These are phyloP conservation scores for Sebastes hopkinsi DNA, from an alignment of 2,797 vertebrate genomes.

Conservation along the genomic window DNA sequence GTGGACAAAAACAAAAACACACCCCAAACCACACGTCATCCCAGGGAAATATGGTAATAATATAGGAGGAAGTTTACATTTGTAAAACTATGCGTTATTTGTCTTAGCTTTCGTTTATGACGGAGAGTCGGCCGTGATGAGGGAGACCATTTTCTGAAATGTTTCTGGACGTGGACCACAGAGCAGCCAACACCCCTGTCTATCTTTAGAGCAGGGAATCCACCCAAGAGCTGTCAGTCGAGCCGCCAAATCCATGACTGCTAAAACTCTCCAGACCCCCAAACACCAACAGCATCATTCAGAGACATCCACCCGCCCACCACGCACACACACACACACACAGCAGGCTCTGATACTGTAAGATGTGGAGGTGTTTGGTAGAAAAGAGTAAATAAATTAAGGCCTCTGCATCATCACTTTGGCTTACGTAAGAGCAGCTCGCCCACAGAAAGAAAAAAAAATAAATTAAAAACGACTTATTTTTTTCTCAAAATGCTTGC, in stretches of 20 bases:
- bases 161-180: constrained; percentile 79
- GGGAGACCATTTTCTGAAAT: constrained; percentile 72
- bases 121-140: constrained; percentile 53
- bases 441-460: constrained; percentile 27
- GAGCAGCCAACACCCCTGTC: constrained; percentile 81
- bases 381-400: constrained; percentile 57
- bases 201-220: constrained; percentile 85
- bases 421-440: constrained; percentile 49
- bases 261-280: constrained; percentile 74
- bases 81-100: constrained; percentile 83
- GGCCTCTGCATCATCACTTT: constrained; percentile 42
- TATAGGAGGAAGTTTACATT: constrained; percentile 81
- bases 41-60: constrained; percentile 79
- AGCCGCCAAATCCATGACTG: constrained; percentile 58
- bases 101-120: constrained; percentile 74
- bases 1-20: constrained; percentile 71
- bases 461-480: constrained; percentile 29
- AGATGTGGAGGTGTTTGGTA: constrained; percentile 35
- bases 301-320: constrained; percentile 34
- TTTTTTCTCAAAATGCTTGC: constrained; percentile 60
- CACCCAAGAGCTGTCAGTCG: constrained; percentile 80
- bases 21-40: constrained; percentile 68
- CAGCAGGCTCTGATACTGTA: constrained; percentile 10
- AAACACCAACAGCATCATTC: constrained; percentile 65
- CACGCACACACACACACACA: neutral